These are phyloP conservation scores for Microctenopoma stevenorrisi DNA, from an alignment of 2,797 vertebrate genomes.

Conservation along the genomic window DNA sequence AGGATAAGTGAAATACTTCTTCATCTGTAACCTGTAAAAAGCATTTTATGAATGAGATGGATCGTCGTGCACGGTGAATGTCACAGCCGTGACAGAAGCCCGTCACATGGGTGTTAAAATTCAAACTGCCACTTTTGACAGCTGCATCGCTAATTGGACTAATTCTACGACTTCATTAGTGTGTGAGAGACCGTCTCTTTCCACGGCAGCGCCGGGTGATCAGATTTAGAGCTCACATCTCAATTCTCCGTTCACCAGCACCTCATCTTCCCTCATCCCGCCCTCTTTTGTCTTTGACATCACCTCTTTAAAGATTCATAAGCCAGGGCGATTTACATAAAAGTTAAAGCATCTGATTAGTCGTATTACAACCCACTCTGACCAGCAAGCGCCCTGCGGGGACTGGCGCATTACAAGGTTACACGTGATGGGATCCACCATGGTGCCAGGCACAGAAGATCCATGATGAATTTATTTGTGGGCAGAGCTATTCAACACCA, in stretches of 20 bases:
- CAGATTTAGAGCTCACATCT: slow-evolving; percentile 65
- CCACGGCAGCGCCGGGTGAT: slow-evolving; percentile 47
- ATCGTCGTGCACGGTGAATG: neutral
- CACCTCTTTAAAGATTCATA: slow-evolving; percentile 86
- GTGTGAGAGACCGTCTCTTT: slow-evolving; percentile 30
- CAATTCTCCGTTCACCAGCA: slow-evolving; percentile 54
- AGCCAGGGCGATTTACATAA: slow-evolving; percentile 81
- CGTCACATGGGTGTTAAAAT: slow-evolving; percentile 16
- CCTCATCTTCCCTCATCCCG: slow-evolving; percentile 54
- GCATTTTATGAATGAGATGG: neutral
- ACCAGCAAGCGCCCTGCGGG: slow-evolving; percentile 73
- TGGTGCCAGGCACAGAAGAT: slow-evolving; percentile 20
- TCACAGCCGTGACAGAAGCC: neutral
- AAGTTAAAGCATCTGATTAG: slow-evolving; percentile 83
- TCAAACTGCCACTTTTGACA: slow-evolving; percentile 43
- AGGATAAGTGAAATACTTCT: slow-evolving; percentile 35
- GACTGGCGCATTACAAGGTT: slow-evolving; percentile 75
- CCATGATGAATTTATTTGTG: slow-evolving; percentile 43
- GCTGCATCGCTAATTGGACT: slow-evolving; percentile 51
- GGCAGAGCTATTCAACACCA: slow-evolving; percentile 17
- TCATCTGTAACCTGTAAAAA: slow-evolving; percentile 17
- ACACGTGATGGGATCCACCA: slow-evolving; percentile 50
- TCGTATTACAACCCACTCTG: slow-evolving; percentile 81
- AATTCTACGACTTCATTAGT: slow-evolving; percentile 60
- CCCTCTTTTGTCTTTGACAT: slow-evolving; percentile 83